These are phyloP conservation scores for Bagarius yarrelli DNA, from an alignment of 2,113 vertebrate species.

Conservation along the genomic window DNA sequence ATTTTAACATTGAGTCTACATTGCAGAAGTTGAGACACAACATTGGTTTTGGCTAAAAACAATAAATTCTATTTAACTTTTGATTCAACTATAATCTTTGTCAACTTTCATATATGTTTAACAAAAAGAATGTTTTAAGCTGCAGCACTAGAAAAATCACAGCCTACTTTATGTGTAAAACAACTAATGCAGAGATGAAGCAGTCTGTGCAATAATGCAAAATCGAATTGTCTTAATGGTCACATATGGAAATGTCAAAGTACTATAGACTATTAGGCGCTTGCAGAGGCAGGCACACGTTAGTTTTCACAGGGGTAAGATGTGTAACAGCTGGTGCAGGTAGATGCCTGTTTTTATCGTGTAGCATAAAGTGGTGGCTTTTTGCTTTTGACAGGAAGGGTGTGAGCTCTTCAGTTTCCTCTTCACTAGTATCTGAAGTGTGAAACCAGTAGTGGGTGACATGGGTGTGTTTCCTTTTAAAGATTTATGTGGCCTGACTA, in stretches of 20 bases:
- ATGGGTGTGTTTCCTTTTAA: slow-evolving; percentile 63
- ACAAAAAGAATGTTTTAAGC: too few species aligned
- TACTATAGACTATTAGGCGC: not conserved
- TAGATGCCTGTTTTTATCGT: slow-evolving; percentile 51
- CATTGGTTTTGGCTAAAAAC: too few species aligned
- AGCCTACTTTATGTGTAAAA: too few species aligned
- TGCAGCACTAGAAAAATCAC: too few species aligned
- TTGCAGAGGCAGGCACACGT: not conserved
- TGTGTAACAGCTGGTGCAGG: slow-evolving; percentile 61
- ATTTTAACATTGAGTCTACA: too few species aligned
- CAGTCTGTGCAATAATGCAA: not conserved
- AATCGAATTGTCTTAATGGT: not conserved
- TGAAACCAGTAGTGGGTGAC: slow-evolving; percentile 61
- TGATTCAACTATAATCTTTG: too few species aligned
- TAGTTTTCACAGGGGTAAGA: not conserved
- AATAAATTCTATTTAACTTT: too few species aligned
- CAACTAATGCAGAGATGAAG: not conserved
- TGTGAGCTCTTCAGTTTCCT: slow-evolving; percentile 73
- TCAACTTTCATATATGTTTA: too few species aligned
- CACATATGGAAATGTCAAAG: not conserved
- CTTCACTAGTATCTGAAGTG: slow-evolving; percentile 61
- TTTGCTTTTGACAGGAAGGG: slow-evolving; percentile 72
- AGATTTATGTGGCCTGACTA: slow-evolving; percentile 62
- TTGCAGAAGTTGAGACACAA: too few species aligned
- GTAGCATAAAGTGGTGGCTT: slow-evolving; percentile 55